phyloP scores from a whole-genome alignment of 2,888 invertebrate genomes.

The Athrips mouffetella region DNA sequence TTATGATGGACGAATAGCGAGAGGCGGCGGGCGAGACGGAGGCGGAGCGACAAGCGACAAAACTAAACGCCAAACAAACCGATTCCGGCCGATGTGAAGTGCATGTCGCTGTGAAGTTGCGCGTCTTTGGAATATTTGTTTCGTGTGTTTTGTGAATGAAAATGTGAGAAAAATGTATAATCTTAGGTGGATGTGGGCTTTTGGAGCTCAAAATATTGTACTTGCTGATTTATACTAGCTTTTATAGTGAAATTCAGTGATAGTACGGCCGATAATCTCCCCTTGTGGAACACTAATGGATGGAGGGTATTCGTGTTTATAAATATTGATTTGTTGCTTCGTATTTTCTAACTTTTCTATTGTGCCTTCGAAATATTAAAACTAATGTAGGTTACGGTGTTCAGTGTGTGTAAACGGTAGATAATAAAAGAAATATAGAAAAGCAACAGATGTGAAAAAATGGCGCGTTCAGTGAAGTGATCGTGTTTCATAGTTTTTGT shows the following conservation, averaged over 20 bases:
- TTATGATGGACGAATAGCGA: conserved; percentile 33
- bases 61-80: conserved; percentile 46
- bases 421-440: conserved; percentile 31
- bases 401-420: conserved; percentile 25
- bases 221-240: conserved; percentile 21
- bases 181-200: conserved; percentile 43
- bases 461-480: conserved; percentile 54
- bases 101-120: conserved; percentile 38
- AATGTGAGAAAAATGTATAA: conserved; percentile 39
- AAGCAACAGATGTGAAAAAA: conserved; percentile 64
- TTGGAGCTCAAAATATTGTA: conserved; percentile 17
- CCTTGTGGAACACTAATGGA: conserved; percentile 35
- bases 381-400: conserved; percentile 62
- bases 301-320: conserved; percentile 70
- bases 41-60: conserved; percentile 19
- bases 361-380: conserved; percentile 44
- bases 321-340: conserved; percentile 74
- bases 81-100: conserved; percentile 43
- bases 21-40: conserved; percentile 30
- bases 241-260: conserved; percentile 34
- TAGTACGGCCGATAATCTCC: conserved; percentile 32
- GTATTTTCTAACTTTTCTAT: conserved; percentile 46
- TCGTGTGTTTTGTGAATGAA: conserved; percentile 60
- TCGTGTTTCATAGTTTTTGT: conserved; percentile 46
- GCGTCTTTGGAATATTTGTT: conserved; percentile 31